Evolutionary conservation across 1,140 invertebrate species (phyloP).

Genomic region (Tetramorium alpestre): DNA sequence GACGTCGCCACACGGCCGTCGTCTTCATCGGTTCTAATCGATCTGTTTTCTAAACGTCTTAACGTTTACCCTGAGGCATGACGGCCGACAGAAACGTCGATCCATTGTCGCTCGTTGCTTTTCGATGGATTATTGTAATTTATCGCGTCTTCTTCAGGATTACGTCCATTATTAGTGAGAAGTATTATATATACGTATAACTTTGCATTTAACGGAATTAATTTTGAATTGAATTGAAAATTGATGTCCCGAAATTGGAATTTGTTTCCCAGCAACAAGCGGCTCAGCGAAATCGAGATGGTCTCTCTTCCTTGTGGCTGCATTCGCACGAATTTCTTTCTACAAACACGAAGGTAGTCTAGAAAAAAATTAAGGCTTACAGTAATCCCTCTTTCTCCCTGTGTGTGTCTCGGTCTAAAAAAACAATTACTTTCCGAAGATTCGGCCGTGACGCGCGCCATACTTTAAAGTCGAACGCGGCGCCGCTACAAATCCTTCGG

Average conservation of each 20-base stretch:
- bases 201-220: background rate
- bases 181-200: background rate
- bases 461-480: slow-evolving; percentile 5
- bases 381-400: background rate
- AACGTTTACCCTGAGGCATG: background rate
- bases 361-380: background rate
- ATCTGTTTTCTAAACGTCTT: background rate
- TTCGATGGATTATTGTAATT: background rate
- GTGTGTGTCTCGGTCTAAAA: background rate
- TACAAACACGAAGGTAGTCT: background rate
- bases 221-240: background rate
- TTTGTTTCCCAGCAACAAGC: background rate
- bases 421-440: slow-evolving; percentile 10
- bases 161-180: background rate
- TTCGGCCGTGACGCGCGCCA: slow-evolving; percentile 12
- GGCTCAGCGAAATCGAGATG: background rate
- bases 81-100: background rate
- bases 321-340: background rate
- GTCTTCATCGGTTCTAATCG: background rate
- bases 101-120: background rate
- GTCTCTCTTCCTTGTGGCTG: background rate
- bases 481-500: slow-evolving; percentile 54
- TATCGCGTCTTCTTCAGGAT: background rate
- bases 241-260: background rate
- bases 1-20: background rate